Evolutionary conservation across 2,888 invertebrate species (phyloP), one percentile per base, ranked within the genome.

Genomic region (Danaus chrysippus): DNA sequence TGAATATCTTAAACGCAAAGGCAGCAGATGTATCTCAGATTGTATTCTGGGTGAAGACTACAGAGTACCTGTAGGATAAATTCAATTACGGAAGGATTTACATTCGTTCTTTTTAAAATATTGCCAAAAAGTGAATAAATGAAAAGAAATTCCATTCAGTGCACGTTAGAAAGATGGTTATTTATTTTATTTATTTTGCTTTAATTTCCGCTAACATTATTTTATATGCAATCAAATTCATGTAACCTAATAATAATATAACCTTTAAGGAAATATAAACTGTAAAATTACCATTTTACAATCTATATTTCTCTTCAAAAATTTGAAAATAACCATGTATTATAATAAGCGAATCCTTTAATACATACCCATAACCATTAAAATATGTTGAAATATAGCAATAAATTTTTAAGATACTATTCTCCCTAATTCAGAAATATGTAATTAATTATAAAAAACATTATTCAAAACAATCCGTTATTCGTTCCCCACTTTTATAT

Each of bases 21-120:
- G 49, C 49, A 17, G 49, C 49, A 49, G 49, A 49, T 49, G 49
- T 49, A 49, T 49, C 49, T 17, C 49, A 49, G 49, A 49, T 49
- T 49, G 49, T 49, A 49, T 49, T 49, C 49, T 49, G 49, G 17
- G 49, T 49, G 49, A 15, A 17, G 49, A 49, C 49, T 49, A 49
- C 17, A 49, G 17, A 34, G 46, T 42, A 58, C 58, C 10, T 42
- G 58, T 42, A 41, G 42, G 19, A 58, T 53, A 53, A 53, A 58
- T 53, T 58, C 53, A 19, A 58, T 53, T 58, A 58, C 54, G 53
- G 15, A 43, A 19, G 41, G 54, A 43, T 58, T 57, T 54, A 58
- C 43, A 58, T 63, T 63, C 54, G 49, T 55, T 55, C 54, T 42
- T 13, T n/a, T 53, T 41, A 17, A 53, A 41, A 34, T 53, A 13